A percentile compares a stretch with the other conserved stretches of the same genome.
phyloP scores from a whole-genome alignment of 2,113 vertebrate genomes.

The Odontesthes bonariensis region DNA sequence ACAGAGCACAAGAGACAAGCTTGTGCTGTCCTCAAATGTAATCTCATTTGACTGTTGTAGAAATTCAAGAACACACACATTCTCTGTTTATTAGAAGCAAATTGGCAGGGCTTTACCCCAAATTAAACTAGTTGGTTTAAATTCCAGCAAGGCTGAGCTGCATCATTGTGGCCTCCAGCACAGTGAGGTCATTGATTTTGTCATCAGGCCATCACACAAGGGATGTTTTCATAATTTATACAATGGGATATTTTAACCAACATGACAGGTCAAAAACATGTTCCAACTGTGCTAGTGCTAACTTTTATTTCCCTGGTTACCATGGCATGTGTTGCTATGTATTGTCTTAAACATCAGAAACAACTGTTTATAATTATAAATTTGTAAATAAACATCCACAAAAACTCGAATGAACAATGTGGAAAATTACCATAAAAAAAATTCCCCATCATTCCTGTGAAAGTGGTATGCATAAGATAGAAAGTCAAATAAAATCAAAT shows the following conservation, averaged over 20 bases:
- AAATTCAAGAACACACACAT: neutral
- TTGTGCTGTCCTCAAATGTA: neutral
- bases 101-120: neutral
- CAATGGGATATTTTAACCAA: slow-evolving; percentile 13
- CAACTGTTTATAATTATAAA: slow-evolving; percentile 24
- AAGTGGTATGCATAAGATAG: too few species aligned
- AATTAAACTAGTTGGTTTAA: slow-evolving; percentile 28
- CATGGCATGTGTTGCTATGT: neutral
- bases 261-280: neutral
- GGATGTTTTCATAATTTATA: slow-evolving; percentile 10
- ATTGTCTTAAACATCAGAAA: neutral
- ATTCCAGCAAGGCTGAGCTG: slow-evolving; percentile 5
- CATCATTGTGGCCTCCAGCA: neutral
- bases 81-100: neutral
- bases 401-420: neutral
- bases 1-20: too few species aligned
- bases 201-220: neutral
- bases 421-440: neutral
- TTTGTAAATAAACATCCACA: slow-evolving; percentile 7
- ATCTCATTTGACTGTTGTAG: neutral
- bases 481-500: too few species aligned
- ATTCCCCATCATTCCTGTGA: too few species aligned
- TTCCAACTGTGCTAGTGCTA: neutral
- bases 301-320: slow-evolving; percentile 12
- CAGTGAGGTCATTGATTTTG: slow-evolving; percentile 45